Conservation (phyloP, 2,113 vertebrate species). For the Brachyistius frenatus region DNA sequence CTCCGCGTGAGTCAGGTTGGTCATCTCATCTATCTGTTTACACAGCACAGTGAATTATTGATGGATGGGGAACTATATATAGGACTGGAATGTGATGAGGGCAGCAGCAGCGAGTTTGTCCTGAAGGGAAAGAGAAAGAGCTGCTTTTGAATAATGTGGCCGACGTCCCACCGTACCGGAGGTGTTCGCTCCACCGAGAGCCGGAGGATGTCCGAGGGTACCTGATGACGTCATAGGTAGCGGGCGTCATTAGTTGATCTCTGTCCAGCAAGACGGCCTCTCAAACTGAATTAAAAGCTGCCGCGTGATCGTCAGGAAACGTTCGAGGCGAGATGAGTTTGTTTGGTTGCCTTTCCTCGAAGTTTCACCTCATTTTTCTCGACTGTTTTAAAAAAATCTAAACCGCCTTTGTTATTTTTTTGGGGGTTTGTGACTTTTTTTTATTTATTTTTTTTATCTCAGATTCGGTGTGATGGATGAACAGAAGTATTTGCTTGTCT, state of each 20-base stretch:
- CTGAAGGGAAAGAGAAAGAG: conserved; percentile 48
- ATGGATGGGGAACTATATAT: conserved; percentile 65
- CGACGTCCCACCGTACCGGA: conserved; percentile 3
- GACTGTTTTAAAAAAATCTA: conserved; percentile 2
- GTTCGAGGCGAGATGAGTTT: neutral
- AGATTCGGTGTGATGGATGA: neutral
- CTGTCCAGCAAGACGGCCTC: too few species aligned
- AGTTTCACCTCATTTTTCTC: neutral
- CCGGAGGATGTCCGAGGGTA: neutral
- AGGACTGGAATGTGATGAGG: conserved; percentile 65
- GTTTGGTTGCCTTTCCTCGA: neutral
- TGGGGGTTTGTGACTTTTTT: neutral
- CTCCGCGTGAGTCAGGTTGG: conserved; percentile 31
- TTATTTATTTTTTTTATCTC: neutral
- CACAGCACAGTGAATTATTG: conserved; percentile 68
- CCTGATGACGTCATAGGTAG: neutral
- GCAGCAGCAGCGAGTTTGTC: conserved; percentile 52
- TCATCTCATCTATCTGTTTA: conserved; percentile 68
- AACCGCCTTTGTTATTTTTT: neutral
- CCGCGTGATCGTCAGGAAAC: too few species aligned
- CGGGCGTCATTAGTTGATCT: neutral
- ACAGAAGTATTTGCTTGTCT: neutral
- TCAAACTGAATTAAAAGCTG: neutral
- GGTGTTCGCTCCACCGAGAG: neutral
- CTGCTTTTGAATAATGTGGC: conserved; percentile 41